Base-by-base conservation (phyloP, 2,888 invertebrate species). In the Therioaphis trifolii region DNA sequence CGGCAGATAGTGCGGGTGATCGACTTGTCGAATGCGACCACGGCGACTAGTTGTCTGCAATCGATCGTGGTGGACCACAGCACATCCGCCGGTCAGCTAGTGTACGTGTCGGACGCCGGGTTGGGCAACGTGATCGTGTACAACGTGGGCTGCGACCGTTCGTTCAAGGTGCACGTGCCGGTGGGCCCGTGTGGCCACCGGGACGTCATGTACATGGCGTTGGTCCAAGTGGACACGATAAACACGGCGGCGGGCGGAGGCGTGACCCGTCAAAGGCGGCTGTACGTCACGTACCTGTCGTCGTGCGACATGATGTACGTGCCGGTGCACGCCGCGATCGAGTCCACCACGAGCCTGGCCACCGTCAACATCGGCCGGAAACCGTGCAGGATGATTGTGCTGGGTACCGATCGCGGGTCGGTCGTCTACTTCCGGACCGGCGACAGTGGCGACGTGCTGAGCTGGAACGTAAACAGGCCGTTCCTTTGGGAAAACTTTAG, bases 271-370 rank as follows among this genome's bases (percentile, higher is more conserved):
- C 29, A 71, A n/a, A 55, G 43, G 58, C 69, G 79, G 29, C 58
- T 80, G 9, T 80, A 80, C 29, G 79, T 80, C 43, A 80, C 79
- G 58, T 80, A 80, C 27, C 43, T 71, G 61, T 71, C 71, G n/a
- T 80, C 69, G 27, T 46, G 71, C 29, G 27, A 71, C 11, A 80
- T 80, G 69, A n/a, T 69, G 21, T 80, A 80, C 71, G 29, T 80
- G 11, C 79, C 79, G 11, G 55, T 71, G 58, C 55, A 80, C 29
- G 27, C 52, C 9, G 24, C 71, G 11, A 71, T 71, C 58, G 58
- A 61, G n/a, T 15, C 40, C 0, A 71, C 58, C 12, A 12, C 4
- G 21, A 46, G 15, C 18, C 58, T 80, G 71, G 24, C 71, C 2
- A 69, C 79, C 27, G 71, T 80, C 15, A 58, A 3, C n/a, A 61